Percentiles rank a stretch among this genome's conserved stretches.
These are phyloP conservation scores for Drosophila dunni DNA, from an alignment of 1,140 invertebrate species.

Conservation along the genomic window DNA sequence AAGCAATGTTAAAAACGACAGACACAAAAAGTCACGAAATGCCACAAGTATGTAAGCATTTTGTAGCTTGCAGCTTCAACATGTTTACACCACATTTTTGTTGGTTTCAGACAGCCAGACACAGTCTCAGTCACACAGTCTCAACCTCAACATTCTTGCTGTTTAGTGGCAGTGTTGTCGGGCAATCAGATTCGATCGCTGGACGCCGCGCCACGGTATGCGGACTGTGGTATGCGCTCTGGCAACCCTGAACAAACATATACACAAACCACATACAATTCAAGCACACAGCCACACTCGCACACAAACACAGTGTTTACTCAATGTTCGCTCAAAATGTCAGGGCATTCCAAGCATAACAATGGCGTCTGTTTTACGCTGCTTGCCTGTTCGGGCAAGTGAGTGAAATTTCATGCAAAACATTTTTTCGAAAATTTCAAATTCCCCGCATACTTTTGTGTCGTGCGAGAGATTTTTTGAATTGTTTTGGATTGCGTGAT, in stretches of 20 bases:
- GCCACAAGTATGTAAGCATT: not conserved
- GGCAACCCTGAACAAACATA: constrained; percentile 31
- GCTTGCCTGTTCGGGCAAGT: constrained; percentile 75
- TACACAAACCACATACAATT: not conserved
- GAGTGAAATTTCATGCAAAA: constrained; percentile 83
- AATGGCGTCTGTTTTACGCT: constrained; percentile 70
- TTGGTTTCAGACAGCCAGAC: not conserved
- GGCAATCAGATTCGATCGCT: constrained; percentile 46
- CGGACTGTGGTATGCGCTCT: constrained; percentile 37
- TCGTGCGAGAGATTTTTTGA: constrained; percentile 35
- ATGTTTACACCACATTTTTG: constrained; percentile 13
- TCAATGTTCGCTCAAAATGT: constrained; percentile 53
- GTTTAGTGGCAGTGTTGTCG: constrained; percentile 43
- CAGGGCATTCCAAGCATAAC: constrained; percentile 74
- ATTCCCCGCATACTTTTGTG: constrained; percentile 79
- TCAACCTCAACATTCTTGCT: constrained; percentile 43
- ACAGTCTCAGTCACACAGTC: not conserved
- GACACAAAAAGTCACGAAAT: not conserved
- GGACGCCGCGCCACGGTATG: constrained; percentile 29
- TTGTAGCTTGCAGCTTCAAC: constrained; percentile 9
- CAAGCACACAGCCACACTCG: not conserved
- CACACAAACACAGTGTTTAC: constrained; percentile 1
- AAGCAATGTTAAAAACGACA: constrained; percentile 35
- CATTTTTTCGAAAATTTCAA: constrained; percentile 81
- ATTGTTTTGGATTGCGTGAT: constrained; percentile 30